Conservation (phyloP, 2,888 invertebrate species). For the Tenthredo livida region DNA sequence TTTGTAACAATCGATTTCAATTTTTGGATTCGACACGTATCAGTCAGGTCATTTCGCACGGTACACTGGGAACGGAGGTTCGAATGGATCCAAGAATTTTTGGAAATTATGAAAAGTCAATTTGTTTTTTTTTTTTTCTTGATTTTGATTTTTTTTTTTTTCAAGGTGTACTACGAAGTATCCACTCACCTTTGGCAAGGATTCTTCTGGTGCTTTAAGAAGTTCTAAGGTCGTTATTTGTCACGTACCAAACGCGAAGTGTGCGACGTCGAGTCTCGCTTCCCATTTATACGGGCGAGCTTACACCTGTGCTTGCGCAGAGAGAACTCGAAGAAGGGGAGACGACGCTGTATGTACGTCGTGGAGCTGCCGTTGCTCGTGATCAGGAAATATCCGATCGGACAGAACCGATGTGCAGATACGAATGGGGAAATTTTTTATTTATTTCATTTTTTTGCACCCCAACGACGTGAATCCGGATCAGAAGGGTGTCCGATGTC, state of each 20-base stretch:
- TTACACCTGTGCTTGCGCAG: slow-evolving; percentile 51
- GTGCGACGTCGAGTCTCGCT: slow-evolving; percentile 26
- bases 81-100: background rate
- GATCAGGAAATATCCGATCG: slow-evolving; percentile 37
- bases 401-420: background rate
- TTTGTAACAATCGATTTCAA: background rate
- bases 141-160: background rate
- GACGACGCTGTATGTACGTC: slow-evolving; percentile 18
- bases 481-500: background rate
- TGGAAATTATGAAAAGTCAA: background rate
- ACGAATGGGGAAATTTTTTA: slow-evolving; percentile 2
- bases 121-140: background rate
- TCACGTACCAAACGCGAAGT: slow-evolving; percentile 50
- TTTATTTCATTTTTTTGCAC: background rate
- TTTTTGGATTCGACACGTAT: background rate
- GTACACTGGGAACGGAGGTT: background rate
- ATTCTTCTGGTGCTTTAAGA: slow-evolving; percentile 33
- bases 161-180: background rate
- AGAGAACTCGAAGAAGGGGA: slow-evolving; percentile 11
- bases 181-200: slow-evolving; percentile 51
- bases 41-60: background rate
- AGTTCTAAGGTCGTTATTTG: slow-evolving; percentile 46
- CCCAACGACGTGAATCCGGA: background rate
- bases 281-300: slow-evolving; percentile 45
- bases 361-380: background rate